Evolutionary conservation across 2,113 vertebrate genomes (phyloP), one percentile per base, ranked within the genome.

Genomic region (Neotoma lepida): DNA sequence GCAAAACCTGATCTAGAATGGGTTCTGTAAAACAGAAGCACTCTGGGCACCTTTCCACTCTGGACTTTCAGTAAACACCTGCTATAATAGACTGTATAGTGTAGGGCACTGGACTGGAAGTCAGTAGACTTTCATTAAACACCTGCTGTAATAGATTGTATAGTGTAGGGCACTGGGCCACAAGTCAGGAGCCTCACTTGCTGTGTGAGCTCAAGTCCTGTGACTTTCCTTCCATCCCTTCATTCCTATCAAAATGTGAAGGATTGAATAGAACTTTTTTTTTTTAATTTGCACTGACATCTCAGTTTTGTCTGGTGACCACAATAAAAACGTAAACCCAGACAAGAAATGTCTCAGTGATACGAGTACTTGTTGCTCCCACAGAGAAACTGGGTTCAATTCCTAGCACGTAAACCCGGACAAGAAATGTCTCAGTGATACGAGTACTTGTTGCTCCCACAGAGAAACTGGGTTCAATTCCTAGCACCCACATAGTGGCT

Each of bases 1-100:
- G 88, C 56, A 73, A 87, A 90, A 12, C 35, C 54, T 46, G 12
- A 13, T 39, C 64, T 85, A 86, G 84, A 66, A 88, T 93, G 94
- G 81, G 30, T 64, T 78, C 73, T 94, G 54, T 88, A 77, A 93
- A 77, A 64, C 26, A 88, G 80, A 88, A 39, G 33, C 4, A 12
- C 22, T 78, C 15, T 4, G 61, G 20, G 7, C 12, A 1, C 49
- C 87, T 86, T 94, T 51, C 63, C 35, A 33, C 51, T 49, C 15
- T 33, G 76, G 63, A 46, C 89, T 28, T 87, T 85, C 33, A 63
- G 58, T 49, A 80, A 94, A 66, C 15, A 26, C 4, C 8, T 88
- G 1, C 54, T 87, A 14, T 64, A 24, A 61, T 28, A 28, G 46
- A 51, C 46, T 49, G 30, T 68, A 0, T 41, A 54, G 73, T 26